Percentiles rank a stretch among this genome's conserved stretches.
Evolutionary conservation across 1,140 invertebrate genomes (phyloP).

Genomic region (Drosophila sulfurigaster): DNA sequence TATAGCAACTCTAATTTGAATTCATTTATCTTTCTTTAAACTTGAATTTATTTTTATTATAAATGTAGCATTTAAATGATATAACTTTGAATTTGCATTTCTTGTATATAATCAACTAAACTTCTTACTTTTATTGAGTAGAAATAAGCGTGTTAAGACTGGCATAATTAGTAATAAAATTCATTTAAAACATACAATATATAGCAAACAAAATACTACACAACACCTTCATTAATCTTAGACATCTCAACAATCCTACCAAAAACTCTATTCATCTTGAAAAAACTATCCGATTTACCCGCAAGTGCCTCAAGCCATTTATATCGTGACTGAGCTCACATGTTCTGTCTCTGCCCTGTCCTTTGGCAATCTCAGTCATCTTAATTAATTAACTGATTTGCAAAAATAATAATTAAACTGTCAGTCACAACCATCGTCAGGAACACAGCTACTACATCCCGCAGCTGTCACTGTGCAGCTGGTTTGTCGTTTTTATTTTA

Average conservation of each 20-base stretch:
- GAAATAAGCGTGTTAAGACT: no score
- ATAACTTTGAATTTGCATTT: no score
- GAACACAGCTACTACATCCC: constrained; percentile 22
- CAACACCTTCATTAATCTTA: neutral
- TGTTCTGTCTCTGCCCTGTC: neutral
- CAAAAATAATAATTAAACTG: constrained; percentile 78
- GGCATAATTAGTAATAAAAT: no score
- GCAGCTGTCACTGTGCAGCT: constrained; percentile 38
- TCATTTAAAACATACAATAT: no score
- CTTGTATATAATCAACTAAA: no score
- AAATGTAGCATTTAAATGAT: no score
- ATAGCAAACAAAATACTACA: no score
- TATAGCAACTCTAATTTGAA: no score
- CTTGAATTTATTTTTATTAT: no score
- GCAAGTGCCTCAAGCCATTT: neutral
- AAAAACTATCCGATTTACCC: neutral
- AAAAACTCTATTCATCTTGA: neutral
- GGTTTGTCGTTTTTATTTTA: constrained; percentile 2
- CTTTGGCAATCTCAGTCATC: constrained; percentile 41
- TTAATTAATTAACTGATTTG: constrained; percentile 77
- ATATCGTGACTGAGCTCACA: constrained; percentile 21
- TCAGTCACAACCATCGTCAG: constrained; percentile 57
- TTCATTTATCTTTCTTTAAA: no score
- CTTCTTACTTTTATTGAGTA: no score
- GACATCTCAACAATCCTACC: neutral